Evolutionary conservation across 2,888 invertebrate genomes (phyloP).

Genomic region (Heteropelma amictum): DNA sequence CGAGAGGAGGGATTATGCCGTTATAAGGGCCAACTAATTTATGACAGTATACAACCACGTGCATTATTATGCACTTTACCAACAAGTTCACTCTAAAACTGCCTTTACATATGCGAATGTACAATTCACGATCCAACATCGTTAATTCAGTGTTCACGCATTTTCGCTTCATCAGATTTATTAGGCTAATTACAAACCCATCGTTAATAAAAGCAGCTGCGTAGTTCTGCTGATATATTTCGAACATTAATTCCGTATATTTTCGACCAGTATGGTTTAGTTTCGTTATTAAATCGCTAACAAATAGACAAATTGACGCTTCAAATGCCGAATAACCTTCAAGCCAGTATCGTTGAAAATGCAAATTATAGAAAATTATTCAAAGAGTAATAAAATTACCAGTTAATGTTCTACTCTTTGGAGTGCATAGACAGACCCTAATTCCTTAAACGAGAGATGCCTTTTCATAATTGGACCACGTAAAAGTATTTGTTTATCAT

Average conservation of each 20-base stretch:
- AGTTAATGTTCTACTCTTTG: too few species aligned
- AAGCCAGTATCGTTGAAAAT: too few species aligned
- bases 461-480: too few species aligned
- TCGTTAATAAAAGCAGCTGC: neutral
- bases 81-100: neutral
- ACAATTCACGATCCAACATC: neutral
- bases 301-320: too few species aligned
- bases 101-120: neutral
- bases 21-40: slow-evolving; percentile 31
- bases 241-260: neutral
- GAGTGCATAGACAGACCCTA: too few species aligned
- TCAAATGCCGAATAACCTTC: too few species aligned
- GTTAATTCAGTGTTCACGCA: slow-evolving; percentile 10
- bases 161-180: slow-evolving; percentile 15
- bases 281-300: neutral
- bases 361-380: too few species aligned
- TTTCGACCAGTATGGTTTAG: neutral
- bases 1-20: slow-evolving; percentile 8
- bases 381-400: too few species aligned
- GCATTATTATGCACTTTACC: slow-evolving; percentile 26
- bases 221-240: slow-evolving; percentile 2
- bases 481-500: too few species aligned
- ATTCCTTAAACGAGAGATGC: too few species aligned
- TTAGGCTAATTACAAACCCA: slow-evolving; percentile 7
- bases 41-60: neutral